Percentiles rank a stretch among this genome's conserved stretches.
These are phyloP conservation scores for Chloromyia formosa DNA, from an alignment of 2,888 invertebrate species.

Conservation along the genomic window DNA sequence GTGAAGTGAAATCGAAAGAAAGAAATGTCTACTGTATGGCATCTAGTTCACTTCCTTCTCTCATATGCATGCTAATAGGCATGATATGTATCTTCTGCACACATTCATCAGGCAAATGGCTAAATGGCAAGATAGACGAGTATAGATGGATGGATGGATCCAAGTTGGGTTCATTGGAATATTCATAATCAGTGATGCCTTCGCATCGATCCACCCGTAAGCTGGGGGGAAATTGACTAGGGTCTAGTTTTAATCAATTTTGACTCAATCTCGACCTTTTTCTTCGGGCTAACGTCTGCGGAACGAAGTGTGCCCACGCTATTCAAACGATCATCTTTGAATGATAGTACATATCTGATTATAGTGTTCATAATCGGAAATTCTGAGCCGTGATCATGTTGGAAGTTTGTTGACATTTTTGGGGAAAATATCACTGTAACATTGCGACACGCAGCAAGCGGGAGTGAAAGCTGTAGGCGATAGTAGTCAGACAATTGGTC, in stretches of 20 bases:
- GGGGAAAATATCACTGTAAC: background rate
- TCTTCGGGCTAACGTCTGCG: too few species aligned
- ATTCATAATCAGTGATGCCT: background rate
- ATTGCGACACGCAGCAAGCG: background rate
- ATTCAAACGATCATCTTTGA: too few species aligned
- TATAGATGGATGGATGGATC: too few species aligned
- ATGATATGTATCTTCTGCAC: background rate
- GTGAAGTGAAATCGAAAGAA: constrained; percentile 43
- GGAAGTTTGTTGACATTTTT: background rate
- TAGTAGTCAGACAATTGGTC: background rate
- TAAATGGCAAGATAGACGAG: too few species aligned
- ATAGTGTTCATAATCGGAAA: background rate
- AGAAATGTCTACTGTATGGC: constrained; percentile 34
- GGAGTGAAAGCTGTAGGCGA: background rate
- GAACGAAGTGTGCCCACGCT: too few species aligned
- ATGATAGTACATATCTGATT: too few species aligned
- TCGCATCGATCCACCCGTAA: background rate
- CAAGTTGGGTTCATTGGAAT: constrained; percentile 26
- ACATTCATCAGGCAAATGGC: background rate
- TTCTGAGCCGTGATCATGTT: background rate
- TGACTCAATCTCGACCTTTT: too few species aligned
- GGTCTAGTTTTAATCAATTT: too few species aligned
- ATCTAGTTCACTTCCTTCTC: constrained; percentile 40
- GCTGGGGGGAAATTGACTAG: background rate
- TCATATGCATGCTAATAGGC: constrained; percentile 26